Evolutionary conservation across 2,113 vertebrate species (phyloP).

Genomic region (Campylorhamphus procurvoides): DNA sequence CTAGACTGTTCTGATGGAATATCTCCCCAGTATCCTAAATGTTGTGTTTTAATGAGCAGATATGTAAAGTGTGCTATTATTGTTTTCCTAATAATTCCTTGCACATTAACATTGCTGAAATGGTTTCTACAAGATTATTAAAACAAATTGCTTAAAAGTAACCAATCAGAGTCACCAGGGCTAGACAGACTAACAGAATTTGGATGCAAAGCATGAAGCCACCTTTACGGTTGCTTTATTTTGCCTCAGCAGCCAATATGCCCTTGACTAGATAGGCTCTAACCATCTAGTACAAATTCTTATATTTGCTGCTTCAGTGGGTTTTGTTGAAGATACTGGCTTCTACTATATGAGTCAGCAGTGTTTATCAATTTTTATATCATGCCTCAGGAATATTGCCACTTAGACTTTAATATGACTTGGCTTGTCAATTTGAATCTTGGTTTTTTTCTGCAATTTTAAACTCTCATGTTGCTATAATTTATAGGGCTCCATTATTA

Average conservation of each 20-base stretch:
- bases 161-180: background rate
- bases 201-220: background rate
- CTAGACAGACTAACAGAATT: background rate
- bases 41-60: background rate
- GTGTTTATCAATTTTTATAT: conserved; percentile 40
- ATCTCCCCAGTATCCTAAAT: background rate
- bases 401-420: conserved; percentile 30
- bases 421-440: background rate
- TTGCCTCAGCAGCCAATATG: conserved; percentile 2
- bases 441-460: background rate
- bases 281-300: conserved; percentile 23
- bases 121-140: background rate
- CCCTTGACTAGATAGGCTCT: background rate
- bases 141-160: background rate
- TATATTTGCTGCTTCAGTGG: conserved; percentile 27
- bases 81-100: background rate
- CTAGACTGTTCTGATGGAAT: background rate
- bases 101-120: background rate
- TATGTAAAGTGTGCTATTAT: background rate
- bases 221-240: background rate
- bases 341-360: conserved; percentile 40
- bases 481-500: background rate
- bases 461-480: background rate
- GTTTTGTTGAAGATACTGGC: conserved; percentile 18
- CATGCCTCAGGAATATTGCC: conserved; percentile 20